These are phyloP conservation scores for Marronus borbonicus DNA, from an alignment of 2,888 invertebrate genomes.

Conservation along the genomic window DNA sequence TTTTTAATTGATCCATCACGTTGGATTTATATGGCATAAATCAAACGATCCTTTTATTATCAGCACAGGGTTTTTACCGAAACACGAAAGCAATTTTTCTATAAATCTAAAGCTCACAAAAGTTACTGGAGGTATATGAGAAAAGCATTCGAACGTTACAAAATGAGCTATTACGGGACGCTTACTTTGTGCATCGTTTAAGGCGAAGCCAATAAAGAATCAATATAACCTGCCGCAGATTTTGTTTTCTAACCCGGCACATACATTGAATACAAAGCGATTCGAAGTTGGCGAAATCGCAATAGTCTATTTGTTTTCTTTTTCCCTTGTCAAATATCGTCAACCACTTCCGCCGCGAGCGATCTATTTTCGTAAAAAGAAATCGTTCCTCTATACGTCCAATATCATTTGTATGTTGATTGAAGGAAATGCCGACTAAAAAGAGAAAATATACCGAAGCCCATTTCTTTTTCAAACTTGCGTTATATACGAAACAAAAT, in stretches of 20 bases:
- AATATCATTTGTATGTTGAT: constrained; percentile 39
- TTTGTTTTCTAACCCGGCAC: constrained; percentile 32
- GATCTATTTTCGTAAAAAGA: constrained; percentile 39
- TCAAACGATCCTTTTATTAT: no score
- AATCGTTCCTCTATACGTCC: constrained; percentile 37
- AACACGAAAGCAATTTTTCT: no score
- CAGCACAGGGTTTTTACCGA: no score
- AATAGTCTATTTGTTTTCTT: constrained; percentile 36
- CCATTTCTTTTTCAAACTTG: neutral
- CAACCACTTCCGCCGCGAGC: constrained; percentile 37
- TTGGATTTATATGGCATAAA: no score
- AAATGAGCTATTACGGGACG: neutral
- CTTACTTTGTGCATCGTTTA: constrained; percentile 18
- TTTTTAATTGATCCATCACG: no score
- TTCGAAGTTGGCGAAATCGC: constrained; percentile 9
- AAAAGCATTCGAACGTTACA: neutral
- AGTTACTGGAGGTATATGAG: neutral
- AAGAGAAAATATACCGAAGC: constrained; percentile 10
- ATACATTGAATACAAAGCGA: constrained; percentile 36
- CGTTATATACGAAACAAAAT: neutral
- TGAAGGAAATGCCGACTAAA: constrained; percentile 25
- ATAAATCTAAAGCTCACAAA: neutral
- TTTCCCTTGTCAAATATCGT: constrained; percentile 28
- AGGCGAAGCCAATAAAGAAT: constrained; percentile 24
- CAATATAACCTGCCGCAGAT: constrained; percentile 23